Base-by-base conservation (phyloP, 1,140 invertebrate genomes). In the Pseudomyrmex flavicornis region DNA sequence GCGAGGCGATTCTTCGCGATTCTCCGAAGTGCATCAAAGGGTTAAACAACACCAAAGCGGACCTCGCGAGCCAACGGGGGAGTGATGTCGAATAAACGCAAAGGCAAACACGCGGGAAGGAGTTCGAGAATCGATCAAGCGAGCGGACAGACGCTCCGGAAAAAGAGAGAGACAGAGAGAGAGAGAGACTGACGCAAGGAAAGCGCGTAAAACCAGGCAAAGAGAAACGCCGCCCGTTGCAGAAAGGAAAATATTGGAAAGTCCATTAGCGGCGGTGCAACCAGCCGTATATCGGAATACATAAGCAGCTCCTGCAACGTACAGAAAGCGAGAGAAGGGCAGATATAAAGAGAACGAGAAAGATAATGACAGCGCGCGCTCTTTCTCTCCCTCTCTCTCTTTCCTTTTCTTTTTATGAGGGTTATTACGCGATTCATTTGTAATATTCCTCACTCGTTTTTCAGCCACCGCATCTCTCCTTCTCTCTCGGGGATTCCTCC, bases 181-280 rank as follows among this genome's bases (percentile, higher is more conserved):
- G 22, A 62, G 63, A 59, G 26, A 62, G 54, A 35, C 26, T 35
- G 26, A 35, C 26, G 50, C 20, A 15, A 35, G 26, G 52, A 17
- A 58, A 35, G 15, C 54, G 56, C 13, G 12, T 65, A 17, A 72
- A 70, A 50, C 44, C 48, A 35, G 26, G 66, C 58, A 74, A 77
- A 73, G 61, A 56, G 48, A 35, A 65, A 46, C 20, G 66, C 26
- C 59, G 54, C 65, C 56, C 56, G 65, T 74, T 48, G 74, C 76
- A 79, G 82, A 83, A 86, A 89, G 84, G 87, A 89, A 89, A 89
- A 89, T 89, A 89, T 89, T 88, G 88, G 88, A 89, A 89, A 89
- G 87, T 88, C 88, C 87, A 89, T 89, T 89, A 89, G 87, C 84
- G 86, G 72, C 76, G 63, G 88, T 89, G 88, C 87, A 88, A 86